Percentiles rank a stretch among this genome's conserved stretches.
These are phyloP conservation scores for Hippolais icterina DNA, from an alignment of 2,113 vertebrate species.

Conservation along the genomic window DNA sequence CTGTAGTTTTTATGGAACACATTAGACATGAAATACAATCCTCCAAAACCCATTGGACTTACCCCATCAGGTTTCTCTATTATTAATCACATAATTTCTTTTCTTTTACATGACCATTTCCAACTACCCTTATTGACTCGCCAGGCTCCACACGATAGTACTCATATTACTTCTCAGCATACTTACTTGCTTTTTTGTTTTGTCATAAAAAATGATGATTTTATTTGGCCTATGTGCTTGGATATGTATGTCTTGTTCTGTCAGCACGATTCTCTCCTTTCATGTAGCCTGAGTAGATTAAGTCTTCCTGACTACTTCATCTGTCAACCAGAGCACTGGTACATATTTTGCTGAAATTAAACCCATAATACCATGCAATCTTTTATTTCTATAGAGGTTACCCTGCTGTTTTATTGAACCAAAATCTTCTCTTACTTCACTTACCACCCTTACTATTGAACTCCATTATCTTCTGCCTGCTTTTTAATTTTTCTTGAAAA, in stretches of 20 bases:
- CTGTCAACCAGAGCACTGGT: neutral
- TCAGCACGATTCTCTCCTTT: neutral
- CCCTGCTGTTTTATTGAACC: neutral
- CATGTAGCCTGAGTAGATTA: neutral
- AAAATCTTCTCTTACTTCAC: neutral
- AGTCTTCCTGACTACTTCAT: slow-evolving; percentile 6
- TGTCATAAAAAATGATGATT: neutral
- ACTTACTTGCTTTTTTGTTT: neutral
- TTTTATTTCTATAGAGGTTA: neutral
- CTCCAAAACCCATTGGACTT: neutral
- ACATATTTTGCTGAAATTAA: neutral
- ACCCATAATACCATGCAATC: neutral
- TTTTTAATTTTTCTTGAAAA: neutral
- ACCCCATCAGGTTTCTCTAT: neutral
- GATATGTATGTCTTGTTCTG: neutral
- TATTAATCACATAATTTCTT: slow-evolving; percentile 16
- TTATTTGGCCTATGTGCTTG: neutral
- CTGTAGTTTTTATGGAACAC: neutral
- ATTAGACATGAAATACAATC: slow-evolving; percentile 4
- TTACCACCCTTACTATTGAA: neutral
- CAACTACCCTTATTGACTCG: neutral
- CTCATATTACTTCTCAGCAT: neutral
- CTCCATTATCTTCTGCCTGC: neutral
- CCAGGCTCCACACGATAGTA: neutral
- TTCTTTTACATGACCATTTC: neutral